Evolutionary conservation across 2,113 vertebrate genomes (phyloP).

Genomic region (Abramis brama): DNA sequence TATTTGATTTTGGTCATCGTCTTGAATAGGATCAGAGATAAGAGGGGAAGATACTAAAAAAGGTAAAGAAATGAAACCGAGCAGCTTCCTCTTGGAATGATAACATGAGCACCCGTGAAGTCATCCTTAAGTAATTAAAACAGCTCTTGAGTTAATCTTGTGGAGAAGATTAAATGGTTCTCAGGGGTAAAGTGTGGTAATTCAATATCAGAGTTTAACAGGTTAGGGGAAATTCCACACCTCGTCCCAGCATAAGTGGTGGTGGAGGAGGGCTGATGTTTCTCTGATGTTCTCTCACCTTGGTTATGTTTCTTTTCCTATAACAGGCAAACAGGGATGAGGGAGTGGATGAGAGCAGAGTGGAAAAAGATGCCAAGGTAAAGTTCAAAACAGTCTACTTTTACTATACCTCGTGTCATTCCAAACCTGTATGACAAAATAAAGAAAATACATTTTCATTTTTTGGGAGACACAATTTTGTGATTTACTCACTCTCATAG

Average conservation of each 20-base stretch:
- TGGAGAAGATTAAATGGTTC: constrained; percentile 56
- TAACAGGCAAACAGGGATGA: constrained; percentile 85
- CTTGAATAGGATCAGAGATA: neutral
- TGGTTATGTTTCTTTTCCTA: constrained; percentile 14
- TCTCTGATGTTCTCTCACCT: constrained; percentile 13
- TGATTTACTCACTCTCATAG: neutral
- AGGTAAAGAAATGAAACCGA: neutral
- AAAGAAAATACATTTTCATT: neutral
- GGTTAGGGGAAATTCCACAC: constrained; percentile 43
- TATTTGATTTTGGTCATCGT: neutral
- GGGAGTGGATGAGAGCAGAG: constrained; percentile 77
- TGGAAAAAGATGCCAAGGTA: constrained; percentile 94
- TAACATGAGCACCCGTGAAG: constrained; percentile 61
- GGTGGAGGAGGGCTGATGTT: constrained; percentile 17
- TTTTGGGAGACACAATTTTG: neutral
- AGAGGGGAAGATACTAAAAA: constrained; percentile 3
- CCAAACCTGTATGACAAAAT: neutral
- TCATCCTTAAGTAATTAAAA: constrained; percentile 65
- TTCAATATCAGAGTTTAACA: constrained; percentile 55
- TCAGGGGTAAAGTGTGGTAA: constrained; percentile 32
- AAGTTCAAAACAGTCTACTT: neutral
- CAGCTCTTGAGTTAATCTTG: constrained; percentile 44
- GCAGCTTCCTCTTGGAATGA: constrained; percentile 53
- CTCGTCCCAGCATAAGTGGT: constrained; percentile 6
- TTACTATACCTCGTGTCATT: neutral